Evolutionary conservation across 2,113 vertebrate species (phyloP).

Genomic region (Micronisus gabar): DNA sequence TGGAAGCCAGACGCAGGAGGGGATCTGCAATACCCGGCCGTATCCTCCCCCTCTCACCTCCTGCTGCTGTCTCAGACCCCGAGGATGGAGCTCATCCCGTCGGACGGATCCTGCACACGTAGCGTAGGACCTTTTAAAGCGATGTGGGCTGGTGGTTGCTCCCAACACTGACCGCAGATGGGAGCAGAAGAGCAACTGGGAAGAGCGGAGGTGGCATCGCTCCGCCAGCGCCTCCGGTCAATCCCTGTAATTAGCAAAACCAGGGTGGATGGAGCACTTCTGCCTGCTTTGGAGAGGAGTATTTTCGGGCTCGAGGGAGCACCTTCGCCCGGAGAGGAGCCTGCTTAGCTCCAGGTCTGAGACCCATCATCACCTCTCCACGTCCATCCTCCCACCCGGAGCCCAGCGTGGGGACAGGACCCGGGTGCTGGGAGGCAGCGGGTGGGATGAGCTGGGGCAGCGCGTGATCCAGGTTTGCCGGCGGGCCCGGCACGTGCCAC

Average conservation of each 20-base stretch:
- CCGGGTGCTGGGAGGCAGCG: not conserved
- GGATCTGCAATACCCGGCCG: rapidly evolving
- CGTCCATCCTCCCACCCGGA: not conserved
- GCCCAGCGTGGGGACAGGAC: rapidly evolving
- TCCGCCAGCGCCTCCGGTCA: not conserved
- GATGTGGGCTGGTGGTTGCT: not conserved
- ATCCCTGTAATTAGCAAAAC: not conserved
- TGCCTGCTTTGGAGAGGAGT: not conserved
- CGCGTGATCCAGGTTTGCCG: rapidly evolving
- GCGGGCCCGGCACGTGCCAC: not conserved
- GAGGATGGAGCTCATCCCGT: not conserved
- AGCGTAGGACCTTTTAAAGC: rapidly evolving
- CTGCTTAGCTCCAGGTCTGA: not conserved
- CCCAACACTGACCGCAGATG: rapidly evolving
- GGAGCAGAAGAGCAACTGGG: not conserved
- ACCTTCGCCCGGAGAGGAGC: not conserved
- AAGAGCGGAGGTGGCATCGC: not conserved
- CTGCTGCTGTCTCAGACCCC: not conserved
- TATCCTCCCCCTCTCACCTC: not conserved
- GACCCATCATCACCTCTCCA: not conserved
- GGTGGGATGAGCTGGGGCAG: not conserved
- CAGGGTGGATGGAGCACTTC: not conserved
- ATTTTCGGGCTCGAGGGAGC: not conserved
- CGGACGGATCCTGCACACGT: rapidly evolving
- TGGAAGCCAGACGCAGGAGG: not conserved